Evolutionary conservation across 2,888 invertebrate genomes (phyloP), one percentile per base, ranked within the genome.

Genomic region (Cryptocheilus praepositus): DNA sequence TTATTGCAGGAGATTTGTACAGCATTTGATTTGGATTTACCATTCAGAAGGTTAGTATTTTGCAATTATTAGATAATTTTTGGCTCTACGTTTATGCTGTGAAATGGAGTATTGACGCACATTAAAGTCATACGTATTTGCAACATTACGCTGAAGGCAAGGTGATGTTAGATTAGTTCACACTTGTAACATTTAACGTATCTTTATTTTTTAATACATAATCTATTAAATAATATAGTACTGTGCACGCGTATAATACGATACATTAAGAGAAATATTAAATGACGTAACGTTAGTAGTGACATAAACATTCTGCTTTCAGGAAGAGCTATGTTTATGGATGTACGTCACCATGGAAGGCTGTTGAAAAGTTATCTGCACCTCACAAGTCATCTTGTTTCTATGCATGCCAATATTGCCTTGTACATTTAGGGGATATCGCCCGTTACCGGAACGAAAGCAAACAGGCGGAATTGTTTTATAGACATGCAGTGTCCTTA

Each of bases 401-500:
- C 67, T 96, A 96, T 89, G 94, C 96, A 81, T 95, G 95, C 86
- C 96, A 96, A 86, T 95, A 96, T 89, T 96, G 96, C 88, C 91
- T 96, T 66, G 95, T 96, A 64, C 97, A 96, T 87, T 91, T 96
- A 65, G 97, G 97, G 0, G 96, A 96, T 85, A 91, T 96, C 78
- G 95, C 96, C 22, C 92, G 96, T 8, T 97, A 97, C 85, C 90
- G 95, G 71, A 94, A 94, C 82, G 94, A 95, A 88, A 92, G 94
- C 74, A 92, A 93, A 57, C 94, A 95, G 84, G 96, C 96, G 0
- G 95, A 96, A 86, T 93, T 94, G 16, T 96, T 95, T 89, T 96
- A 97, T 89, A 93, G 94, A 78, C 94, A 95, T 89, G 95, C 95
- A 52, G 92, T 94, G 56, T 91, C 92, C 57, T 91, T 94, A 63